Evolutionary conservation across 2,797 vertebrate species (phyloP), one percentile per base, ranked within the genome.

Genomic region (Apogon talboti): DNA sequence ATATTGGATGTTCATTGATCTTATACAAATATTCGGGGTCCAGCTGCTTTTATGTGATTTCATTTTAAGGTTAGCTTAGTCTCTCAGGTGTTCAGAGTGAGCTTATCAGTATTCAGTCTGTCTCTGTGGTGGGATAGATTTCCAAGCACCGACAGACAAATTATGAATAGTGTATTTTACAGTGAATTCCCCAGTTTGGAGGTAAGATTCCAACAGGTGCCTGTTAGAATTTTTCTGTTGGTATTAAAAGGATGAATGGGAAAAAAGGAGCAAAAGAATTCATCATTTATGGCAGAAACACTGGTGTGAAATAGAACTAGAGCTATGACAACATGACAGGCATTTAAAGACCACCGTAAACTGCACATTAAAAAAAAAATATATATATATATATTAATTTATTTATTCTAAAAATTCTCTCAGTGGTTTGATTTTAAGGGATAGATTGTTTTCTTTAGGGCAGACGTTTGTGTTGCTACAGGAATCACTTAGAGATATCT

Each of bases 81-180:
- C 40, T 57, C 43, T 48, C 50, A 4, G 5, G 45, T 66, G 59
- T 75, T 58, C 51, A 56, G 56, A 56, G 53, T 24, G 42, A 24
- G 16, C 11, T 65, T 55, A 83, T 87, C 72, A 62, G 82, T 85
- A 87, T 72, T 63, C 76, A 77, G 79, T 79, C 56, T 69, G 50
- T 51, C 43, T 62, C 38, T 65, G 42, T 53, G 43, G 55, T 63
- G 65, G 44, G 18, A 24, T 28, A 49, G 54, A 42, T 16, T 46
- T 52, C 7, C 11, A 13, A 53, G 40, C 37, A 33, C 43, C n/a
- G 65, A 69, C 61, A 52, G 59, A 62, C 35, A 40, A 15, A 15
- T 38, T 50, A 37, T 55, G 5, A 60, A 47, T 19, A 18, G 19
- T 11, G 45, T 65, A 15, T 12, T 49, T 55, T 70, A 11, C 12